Conservation (phyloP, 2,797 vertebrate species). For the Dromococcyx pavoninus region DNA sequence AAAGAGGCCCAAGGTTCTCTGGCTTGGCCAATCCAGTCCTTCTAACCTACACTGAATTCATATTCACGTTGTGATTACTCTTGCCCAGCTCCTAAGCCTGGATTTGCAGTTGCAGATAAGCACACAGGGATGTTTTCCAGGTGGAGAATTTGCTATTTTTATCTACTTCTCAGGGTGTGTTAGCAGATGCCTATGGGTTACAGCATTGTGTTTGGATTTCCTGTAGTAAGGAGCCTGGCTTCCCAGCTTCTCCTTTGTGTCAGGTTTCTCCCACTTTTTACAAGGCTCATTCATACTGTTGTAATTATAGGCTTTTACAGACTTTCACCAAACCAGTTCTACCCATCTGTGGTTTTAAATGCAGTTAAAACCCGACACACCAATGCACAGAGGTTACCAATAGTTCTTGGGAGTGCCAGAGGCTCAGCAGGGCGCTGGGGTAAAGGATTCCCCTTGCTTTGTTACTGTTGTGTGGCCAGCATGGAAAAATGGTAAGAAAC, state of each 20-base stretch:
- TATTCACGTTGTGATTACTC: not conserved
- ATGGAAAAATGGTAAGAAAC: not conserved
- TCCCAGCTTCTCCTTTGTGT: not conserved
- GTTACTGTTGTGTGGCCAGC: not conserved
- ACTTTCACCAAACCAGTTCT: slow-evolving; percentile 6
- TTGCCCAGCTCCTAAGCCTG: not conserved
- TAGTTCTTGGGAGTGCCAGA: not conserved
- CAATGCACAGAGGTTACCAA: not conserved
- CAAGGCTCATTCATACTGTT: not conserved
- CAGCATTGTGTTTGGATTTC: not conserved
- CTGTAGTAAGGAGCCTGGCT: not conserved
- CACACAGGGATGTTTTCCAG: not conserved
- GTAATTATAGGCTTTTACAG: not conserved
- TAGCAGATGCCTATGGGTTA: not conserved
- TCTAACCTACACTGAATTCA: not conserved
- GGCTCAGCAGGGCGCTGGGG: not conserved
- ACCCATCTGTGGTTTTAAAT: not conserved
- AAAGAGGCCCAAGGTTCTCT: not conserved
- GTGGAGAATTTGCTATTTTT: not conserved
- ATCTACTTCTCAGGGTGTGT: not conserved
- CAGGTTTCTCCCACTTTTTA: not conserved
- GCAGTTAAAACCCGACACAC: not conserved
- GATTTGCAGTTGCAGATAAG: not conserved
- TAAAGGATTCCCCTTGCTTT: not conserved
- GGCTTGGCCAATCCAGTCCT: not conserved